Evolutionary conservation across 2,888 invertebrate genomes (phyloP).

Genomic region (Galeopsomyia nigrocyanea): DNA sequence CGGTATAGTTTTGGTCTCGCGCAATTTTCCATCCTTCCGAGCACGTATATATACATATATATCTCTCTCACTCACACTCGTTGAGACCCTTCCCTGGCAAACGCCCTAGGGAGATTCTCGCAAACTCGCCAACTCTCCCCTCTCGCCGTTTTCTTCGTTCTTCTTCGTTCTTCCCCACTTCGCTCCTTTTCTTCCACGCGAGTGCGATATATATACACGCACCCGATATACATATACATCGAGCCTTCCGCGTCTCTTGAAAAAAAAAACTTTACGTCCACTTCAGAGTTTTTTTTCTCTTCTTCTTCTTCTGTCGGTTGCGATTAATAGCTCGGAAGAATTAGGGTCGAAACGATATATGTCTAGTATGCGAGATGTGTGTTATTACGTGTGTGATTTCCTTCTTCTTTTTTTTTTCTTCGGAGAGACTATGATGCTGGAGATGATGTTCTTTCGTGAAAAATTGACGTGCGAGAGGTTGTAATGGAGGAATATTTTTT

Average conservation of each 20-base stretch:
- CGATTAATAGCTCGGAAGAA: too few relatives aligned
- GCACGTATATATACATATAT: neutral
- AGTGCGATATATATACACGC: neutral
- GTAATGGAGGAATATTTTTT: too few relatives aligned
- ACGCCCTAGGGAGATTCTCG: constrained; percentile 46
- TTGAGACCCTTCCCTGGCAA: constrained; percentile 21
- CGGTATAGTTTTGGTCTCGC: constrained; percentile 37
- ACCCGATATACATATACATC: neutral
- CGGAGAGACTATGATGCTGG: too few relatives aligned
- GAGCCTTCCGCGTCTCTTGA: constrained; percentile 7
- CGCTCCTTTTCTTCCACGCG: constrained; percentile 6
- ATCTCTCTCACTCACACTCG: constrained; percentile 14
- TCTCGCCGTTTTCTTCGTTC: neutral
- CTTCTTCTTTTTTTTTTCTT: too few relatives aligned
- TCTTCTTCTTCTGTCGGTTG: too few relatives aligned
- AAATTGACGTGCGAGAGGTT: too few relatives aligned
- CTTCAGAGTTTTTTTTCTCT: too few relatives aligned
- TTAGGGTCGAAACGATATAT: too few relatives aligned
- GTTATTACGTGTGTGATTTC: too few relatives aligned
- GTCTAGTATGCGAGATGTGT: too few relatives aligned
- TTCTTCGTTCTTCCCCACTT: neutral
- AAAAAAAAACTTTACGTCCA: too few relatives aligned
- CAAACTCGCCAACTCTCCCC: constrained; percentile 39
- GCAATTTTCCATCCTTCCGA: constrained; percentile 40
- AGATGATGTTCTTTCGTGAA: too few relatives aligned